A percentile compares a stretch with the other conserved stretches of the same genome.
These are phyloP conservation scores for Erethizon dorsatum DNA, from an alignment of 2,797 vertebrate genomes.

Conservation along the genomic window DNA sequence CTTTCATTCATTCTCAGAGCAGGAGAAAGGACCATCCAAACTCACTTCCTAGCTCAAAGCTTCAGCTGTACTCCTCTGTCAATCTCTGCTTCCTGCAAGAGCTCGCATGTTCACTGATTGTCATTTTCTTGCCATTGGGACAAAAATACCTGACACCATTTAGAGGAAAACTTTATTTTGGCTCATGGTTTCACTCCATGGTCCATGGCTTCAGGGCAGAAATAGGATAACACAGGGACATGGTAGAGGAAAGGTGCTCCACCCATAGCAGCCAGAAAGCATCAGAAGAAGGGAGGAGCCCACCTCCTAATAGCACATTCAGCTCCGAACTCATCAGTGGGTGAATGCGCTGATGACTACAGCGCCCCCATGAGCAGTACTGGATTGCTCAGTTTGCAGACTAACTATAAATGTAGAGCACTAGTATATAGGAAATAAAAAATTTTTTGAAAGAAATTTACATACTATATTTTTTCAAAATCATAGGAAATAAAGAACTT, in stretches of 20 bases:
- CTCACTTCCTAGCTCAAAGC: background rate
- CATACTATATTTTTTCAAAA: background rate
- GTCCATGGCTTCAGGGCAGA: background rate
- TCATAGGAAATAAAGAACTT: background rate
- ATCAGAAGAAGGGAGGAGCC: background rate
- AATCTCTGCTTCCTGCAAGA: background rate
- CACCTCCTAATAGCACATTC: background rate
- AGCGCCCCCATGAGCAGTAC: background rate
- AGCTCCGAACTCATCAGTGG: background rate
- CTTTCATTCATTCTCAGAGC: background rate
- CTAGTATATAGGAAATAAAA: background rate
- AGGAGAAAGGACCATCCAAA: background rate
- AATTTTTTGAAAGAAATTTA: background rate
- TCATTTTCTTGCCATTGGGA: background rate
- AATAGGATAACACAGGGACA: background rate
- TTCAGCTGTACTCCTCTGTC: background rate
- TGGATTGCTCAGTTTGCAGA: background rate
- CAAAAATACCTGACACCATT: background rate
- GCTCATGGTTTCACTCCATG: background rate
- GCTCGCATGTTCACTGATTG: background rate
- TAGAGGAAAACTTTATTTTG: background rate
- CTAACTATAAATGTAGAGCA: background rate
- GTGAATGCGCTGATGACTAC: background rate
- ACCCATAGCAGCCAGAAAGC: background rate
- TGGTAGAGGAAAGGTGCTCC: background rate